Evolutionary conservation across 1,140 invertebrate species (phyloP).

Genomic region (Sipha flava): DNA sequence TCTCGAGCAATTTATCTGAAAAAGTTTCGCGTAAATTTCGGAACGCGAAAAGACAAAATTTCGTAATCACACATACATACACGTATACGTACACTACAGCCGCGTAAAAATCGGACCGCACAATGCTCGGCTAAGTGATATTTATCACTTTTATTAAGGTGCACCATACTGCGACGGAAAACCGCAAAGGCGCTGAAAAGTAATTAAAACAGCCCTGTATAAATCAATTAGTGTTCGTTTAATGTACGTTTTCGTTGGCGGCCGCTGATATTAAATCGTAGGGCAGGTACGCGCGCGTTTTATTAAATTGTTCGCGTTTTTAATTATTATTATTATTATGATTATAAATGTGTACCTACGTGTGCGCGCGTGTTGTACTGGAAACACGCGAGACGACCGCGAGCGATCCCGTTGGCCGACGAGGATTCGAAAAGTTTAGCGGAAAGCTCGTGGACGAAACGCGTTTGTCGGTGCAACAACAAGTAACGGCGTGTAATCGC

Average conservation of each 20-base stretch:
- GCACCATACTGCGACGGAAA: conserved; percentile 21
- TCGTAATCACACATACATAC: background rate
- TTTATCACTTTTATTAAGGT: conserved; percentile 30
- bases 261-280: background rate
- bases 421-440: no score
- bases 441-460: no score
- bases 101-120: no score
- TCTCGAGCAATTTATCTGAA: background rate
- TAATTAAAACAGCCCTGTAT: conserved; percentile 28
- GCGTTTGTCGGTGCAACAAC: no score
- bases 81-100: no score
- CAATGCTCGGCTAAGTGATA: background rate
- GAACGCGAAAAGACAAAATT: background rate
- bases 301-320: conserved; percentile 9
- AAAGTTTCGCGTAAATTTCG: background rate
- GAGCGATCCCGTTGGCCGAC: no score
- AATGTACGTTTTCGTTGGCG: conserved; percentile 1
- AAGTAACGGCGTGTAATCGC: no score
- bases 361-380: no score
- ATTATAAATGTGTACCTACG: no score
- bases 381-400: no score
- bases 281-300: background rate
- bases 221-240: conserved; percentile 29
- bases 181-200: conserved; percentile 8
- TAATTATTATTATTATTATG: background rate